These are phyloP conservation scores for Uropetala carovei DNA, from an alignment of 2,888 invertebrate genomes.

Conservation along the genomic window DNA sequence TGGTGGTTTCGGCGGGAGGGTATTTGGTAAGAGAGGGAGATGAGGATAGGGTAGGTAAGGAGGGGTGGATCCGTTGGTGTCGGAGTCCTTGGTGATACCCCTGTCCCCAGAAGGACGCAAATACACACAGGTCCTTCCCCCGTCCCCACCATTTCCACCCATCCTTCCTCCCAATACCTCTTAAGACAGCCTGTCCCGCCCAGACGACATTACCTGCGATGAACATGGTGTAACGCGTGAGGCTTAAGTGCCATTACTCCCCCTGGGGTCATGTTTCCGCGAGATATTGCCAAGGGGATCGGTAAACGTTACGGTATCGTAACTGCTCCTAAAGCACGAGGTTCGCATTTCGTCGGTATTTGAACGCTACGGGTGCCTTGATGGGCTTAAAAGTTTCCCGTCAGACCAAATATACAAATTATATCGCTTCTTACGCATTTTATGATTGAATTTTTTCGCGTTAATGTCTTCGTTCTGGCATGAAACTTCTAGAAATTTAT, in stretches of 20 bases:
- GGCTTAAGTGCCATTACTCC: slow-evolving; percentile 22
- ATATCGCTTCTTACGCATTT: neutral
- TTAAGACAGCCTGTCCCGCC: neutral
- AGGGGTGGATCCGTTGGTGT: too few species aligned
- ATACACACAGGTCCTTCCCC: too few species aligned
- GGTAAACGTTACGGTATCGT: slow-evolving; percentile 32
- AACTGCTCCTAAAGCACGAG: neutral
- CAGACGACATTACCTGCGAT: slow-evolving; percentile 2
- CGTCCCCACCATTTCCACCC: too few species aligned
- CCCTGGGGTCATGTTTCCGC: neutral
- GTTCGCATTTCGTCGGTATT: slow-evolving; percentile 13
- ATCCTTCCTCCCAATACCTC: neutral
- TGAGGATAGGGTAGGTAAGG: neutral
- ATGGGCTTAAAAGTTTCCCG: neutral
- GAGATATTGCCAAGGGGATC: neutral
- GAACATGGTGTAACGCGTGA: slow-evolving; percentile 19
- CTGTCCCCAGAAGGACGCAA: neutral
- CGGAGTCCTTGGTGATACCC: neutral
- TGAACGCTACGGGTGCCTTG: neutral
- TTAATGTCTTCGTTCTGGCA: neutral
- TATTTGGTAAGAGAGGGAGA: neutral
- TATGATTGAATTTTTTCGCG: neutral
- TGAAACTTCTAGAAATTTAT: neutral
- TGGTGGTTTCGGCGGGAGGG: neutral
- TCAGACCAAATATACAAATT: neutral